Percentiles rank a stretch among this genome's conserved stretches.
phyloP scores from a whole-genome alignment of 1,140 invertebrate genomes.

The Anthonomus grandis region DNA sequence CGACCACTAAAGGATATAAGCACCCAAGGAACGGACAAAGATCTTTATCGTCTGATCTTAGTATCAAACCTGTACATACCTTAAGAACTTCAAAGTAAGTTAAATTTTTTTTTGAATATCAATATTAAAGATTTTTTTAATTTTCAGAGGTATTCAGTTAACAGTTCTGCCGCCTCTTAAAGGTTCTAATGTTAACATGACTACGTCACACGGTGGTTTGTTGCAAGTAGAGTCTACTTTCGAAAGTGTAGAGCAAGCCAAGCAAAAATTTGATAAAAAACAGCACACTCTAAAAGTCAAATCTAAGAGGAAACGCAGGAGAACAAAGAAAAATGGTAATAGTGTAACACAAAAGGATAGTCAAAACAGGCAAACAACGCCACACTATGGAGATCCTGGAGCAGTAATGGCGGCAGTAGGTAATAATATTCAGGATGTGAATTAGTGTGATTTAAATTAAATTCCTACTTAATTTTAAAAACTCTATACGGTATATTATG shows the following conservation, averaged over 20 bases:
- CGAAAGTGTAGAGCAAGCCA: constrained; percentile 62
- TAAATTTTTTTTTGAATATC: background rate
- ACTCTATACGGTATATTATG: no score
- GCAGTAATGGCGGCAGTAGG: constrained; percentile 65
- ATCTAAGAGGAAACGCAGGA: constrained; percentile 14
- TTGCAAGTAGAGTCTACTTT: constrained; percentile 70
- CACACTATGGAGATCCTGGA: constrained; percentile 50
- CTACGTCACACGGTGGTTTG: constrained; percentile 70
- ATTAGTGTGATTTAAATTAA: background rate
- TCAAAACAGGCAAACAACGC: constrained; percentile 2
- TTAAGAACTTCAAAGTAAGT: constrained; percentile 18
- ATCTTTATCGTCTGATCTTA: constrained; percentile 44
- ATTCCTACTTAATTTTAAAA: background rate
- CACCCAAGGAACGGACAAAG: constrained; percentile 49
- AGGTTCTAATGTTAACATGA: constrained; percentile 61
- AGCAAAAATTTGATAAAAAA: constrained; percentile 34
- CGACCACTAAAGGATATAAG: constrained; percentile 71
- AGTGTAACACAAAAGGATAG: constrained; percentile 1
- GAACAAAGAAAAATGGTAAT: constrained; percentile 9
- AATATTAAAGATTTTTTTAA: background rate
- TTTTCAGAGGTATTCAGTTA: constrained; percentile 53
- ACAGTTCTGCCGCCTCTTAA: constrained; percentile 68
- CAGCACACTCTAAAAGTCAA: constrained; percentile 26
- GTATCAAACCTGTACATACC: constrained; percentile 11
- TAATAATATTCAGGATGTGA: background rate